phyloP scores from a whole-genome alignment of 1,140 invertebrate genomes.

The Formica exsecta region DNA sequence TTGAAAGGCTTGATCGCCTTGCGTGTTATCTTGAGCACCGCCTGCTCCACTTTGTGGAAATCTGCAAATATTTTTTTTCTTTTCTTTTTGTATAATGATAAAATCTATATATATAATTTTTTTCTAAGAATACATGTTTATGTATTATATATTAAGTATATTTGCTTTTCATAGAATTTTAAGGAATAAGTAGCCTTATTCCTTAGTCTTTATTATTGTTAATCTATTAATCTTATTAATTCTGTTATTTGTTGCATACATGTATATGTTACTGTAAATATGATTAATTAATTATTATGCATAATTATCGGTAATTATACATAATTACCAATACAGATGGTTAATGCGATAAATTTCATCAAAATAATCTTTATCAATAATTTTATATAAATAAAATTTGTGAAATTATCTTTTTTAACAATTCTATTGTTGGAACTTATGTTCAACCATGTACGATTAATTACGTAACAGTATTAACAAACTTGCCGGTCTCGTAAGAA shows the following conservation, averaged over 20 bases:
- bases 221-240: not conserved
- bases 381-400: no score
- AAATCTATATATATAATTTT: not conserved
- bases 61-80: conserved; percentile 82
- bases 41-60: conserved; percentile 89
- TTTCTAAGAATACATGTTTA: not conserved
- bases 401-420: not conserved
- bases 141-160: not conserved
- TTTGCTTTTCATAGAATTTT: not conserved
- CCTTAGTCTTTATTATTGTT: no score
- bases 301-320: no score
- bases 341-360: no score
- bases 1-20: conserved; percentile 92
- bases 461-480: conserved; percentile 18
- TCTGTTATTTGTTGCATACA: not conserved
- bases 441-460: not conserved
- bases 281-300: no score
- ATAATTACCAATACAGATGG: no score
- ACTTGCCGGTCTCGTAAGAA: conserved; percentile 4
- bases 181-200: not conserved
- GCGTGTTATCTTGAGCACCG: conserved; percentile 89
- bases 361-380: no score
- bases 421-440: conserved; percentile 21
- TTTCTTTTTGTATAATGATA: not conserved
- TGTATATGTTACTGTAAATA: not conserved